These are phyloP conservation scores for Linnaemya vulpina DNA, from an alignment of 2,888 invertebrate species.

Conservation along the genomic window DNA sequence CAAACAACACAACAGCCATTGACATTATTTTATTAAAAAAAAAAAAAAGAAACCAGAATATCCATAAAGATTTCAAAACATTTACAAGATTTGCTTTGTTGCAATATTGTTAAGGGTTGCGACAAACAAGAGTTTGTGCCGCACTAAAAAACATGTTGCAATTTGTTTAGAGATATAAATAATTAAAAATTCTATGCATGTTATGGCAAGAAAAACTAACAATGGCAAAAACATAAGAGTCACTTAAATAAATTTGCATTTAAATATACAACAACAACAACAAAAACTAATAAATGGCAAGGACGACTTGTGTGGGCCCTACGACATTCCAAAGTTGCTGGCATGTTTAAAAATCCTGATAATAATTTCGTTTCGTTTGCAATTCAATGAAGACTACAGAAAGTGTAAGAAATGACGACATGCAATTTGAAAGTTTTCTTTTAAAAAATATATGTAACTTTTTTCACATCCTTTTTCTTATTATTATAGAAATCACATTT, in stretches of 20 bases:
- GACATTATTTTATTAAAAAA: conserved; percentile 48
- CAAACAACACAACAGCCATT: conserved; percentile 50
- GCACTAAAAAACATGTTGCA: conserved; percentile 59
- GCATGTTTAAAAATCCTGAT: too few relatives aligned
- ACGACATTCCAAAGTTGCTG: too few relatives aligned
- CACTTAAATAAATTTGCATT: conserved; percentile 61
- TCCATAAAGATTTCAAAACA: conserved; percentile 53
- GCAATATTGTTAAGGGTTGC: conserved; percentile 40
- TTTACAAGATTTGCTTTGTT: conserved; percentile 47
- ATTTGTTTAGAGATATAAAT: conserved; percentile 59
- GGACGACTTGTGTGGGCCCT: neutral
- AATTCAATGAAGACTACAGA: too few relatives aligned
- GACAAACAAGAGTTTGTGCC: neutral
- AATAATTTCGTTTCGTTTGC: too few relatives aligned
- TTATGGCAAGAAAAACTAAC: conserved; percentile 10
- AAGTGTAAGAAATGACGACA: too few relatives aligned
- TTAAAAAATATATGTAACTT: too few relatives aligned
- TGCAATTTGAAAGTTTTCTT: too few relatives aligned
- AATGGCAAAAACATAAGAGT: conserved; percentile 21
- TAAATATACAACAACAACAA: neutral
- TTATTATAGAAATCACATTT: too few relatives aligned
- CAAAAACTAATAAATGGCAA: neutral
- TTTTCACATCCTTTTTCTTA: too few relatives aligned
- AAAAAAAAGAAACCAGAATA: conserved; percentile 13
- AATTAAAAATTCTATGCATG: conserved; percentile 49